Conservation (phyloP, 2,113 vertebrate species). For the Sylvietta virens region DNA sequence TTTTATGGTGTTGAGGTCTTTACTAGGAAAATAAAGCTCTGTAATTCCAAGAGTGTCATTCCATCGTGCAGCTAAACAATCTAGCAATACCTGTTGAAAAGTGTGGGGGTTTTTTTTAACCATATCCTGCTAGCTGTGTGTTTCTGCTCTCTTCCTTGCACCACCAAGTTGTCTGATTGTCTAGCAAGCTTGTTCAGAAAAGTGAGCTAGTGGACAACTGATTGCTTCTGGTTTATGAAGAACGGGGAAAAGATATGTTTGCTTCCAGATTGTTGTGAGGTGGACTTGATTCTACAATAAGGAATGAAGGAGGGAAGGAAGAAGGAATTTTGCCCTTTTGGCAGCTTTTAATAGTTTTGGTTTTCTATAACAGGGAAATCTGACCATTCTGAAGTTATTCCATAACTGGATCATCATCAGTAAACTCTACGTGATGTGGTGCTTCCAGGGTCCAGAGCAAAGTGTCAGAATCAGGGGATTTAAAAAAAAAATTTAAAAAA, state of each 20-base stretch:
- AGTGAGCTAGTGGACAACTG: background rate
- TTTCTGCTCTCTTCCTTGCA: background rate
- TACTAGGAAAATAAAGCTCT: background rate
- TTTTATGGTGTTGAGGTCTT: background rate
- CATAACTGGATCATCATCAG: background rate
- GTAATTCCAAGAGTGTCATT: background rate
- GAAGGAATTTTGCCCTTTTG: background rate
- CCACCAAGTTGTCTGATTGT: background rate
- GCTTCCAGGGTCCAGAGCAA: background rate
- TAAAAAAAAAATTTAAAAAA: background rate
- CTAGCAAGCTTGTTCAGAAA: background rate
- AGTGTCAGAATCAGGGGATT: background rate
- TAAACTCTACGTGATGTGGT: background rate
- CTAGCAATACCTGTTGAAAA: background rate
- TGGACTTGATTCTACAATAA: background rate
- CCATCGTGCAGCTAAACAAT: background rate
- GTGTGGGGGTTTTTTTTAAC: accelerated
- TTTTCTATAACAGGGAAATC: background rate
- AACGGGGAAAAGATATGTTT: background rate
- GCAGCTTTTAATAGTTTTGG: background rate
- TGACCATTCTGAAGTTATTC: background rate
- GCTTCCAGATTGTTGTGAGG: background rate
- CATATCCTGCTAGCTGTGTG: background rate
- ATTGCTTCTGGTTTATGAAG: background rate
- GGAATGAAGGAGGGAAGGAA: accelerated